Conservation (phyloP, 2,888 invertebrate genomes). For the Lasioglossum villosulum region DNA sequence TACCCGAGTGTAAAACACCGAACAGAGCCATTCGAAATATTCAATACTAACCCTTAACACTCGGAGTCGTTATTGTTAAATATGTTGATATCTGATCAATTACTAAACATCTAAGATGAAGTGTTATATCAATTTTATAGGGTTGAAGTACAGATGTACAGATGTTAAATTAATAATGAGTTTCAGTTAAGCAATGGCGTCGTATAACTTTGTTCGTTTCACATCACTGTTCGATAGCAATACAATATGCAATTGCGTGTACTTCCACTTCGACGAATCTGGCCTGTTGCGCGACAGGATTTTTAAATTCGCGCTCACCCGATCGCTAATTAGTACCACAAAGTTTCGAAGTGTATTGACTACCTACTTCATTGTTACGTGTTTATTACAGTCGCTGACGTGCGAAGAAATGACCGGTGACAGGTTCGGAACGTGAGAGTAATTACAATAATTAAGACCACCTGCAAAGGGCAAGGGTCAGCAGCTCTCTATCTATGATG, state of each 20-base stretch:
- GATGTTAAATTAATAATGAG: no score
- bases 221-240: neutral
- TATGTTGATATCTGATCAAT: no score
- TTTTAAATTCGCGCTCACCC: neutral
- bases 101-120: no score
- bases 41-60: neutral
- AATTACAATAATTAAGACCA: neutral
- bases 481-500: neutral
- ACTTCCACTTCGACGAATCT: neutral
- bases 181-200: neutral
- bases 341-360: neutral
- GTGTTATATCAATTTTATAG: no score
- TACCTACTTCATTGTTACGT: neutral
- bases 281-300: neutral
- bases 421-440: neutral
- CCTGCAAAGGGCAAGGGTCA: neutral
- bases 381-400: neutral
- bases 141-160: no score
- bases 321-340: neutral
- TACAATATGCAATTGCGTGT: neutral
- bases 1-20: no score
- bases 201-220: neutral
- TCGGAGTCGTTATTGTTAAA: no score
- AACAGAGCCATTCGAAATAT: neutral
- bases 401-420: neutral